phyloP scores from a whole-genome alignment of 2,797 vertebrate genomes.

The Oophaga sylvatica region DNA sequence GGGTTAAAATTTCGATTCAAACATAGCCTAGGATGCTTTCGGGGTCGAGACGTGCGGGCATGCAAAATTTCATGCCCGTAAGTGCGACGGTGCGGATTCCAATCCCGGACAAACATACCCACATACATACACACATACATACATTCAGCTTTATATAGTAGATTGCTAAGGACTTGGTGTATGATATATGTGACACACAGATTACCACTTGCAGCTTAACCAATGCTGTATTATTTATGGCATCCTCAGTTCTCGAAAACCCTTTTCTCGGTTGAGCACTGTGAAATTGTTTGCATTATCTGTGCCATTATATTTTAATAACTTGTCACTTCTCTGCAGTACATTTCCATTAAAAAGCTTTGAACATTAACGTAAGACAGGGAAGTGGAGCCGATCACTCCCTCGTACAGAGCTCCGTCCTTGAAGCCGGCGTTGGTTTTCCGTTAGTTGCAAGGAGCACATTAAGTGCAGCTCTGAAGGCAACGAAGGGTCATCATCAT shows the following conservation, averaged over 20 bases:
- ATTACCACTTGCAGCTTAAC: neutral
- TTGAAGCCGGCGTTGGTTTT: constrained; percentile 21
- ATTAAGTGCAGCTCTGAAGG: neutral
- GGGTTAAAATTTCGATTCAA: no score
- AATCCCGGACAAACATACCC: no score
- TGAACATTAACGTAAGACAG: constrained; percentile 1
- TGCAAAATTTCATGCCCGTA: no score
- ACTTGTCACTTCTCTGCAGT: constrained; percentile 39
- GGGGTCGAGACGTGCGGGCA: no score
- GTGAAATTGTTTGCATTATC: constrained; percentile 47
- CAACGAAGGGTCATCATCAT: neutral
- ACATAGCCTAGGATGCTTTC: no score
- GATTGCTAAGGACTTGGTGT: neutral
- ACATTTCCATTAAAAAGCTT: constrained; percentile 29
- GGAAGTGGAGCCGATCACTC: neutral
- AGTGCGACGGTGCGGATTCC: no score
- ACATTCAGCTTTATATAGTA: no score
- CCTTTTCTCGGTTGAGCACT: neutral
- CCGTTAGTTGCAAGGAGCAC: neutral
- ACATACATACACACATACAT: no score
- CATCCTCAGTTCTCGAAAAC: neutral
- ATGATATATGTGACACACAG: neutral
- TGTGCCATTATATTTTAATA: constrained; percentile 52
- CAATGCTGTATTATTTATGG: constrained; percentile 18
- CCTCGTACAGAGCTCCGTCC: constrained; percentile 8